A percentile compares a stretch with the other conserved stretches of the same genome.
Conservation (phyloP, 2,797 vertebrate genomes). For the Eidolon dupreanum region DNA sequence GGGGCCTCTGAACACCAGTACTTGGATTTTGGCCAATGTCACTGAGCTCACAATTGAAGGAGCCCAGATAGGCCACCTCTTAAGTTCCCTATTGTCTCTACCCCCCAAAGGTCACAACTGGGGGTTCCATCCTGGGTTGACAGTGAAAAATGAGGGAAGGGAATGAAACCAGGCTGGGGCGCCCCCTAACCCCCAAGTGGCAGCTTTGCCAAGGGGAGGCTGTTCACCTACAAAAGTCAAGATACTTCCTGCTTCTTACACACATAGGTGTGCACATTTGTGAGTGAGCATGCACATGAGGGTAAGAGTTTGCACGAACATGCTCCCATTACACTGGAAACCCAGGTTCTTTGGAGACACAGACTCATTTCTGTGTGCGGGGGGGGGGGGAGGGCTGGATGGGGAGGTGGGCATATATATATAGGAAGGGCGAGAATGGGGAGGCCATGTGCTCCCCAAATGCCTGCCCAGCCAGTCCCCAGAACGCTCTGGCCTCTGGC, state of each 20-base stretch:
- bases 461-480: not conserved
- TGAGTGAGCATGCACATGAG: not conserved
- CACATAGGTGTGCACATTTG: accelerated
- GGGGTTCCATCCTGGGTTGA: not conserved
- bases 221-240: not conserved
- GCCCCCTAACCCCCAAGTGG: not conserved
- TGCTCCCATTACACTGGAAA: not conserved
- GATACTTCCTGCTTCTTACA: not conserved
- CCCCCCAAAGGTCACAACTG: not conserved
- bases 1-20: not conserved
- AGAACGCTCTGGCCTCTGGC: not conserved
- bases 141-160: not conserved
- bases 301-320: not conserved
- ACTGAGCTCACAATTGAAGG: not conserved
- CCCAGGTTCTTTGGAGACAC: not conserved
- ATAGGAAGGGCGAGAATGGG: not conserved
- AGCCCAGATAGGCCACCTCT: not conserved
- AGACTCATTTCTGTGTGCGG: not conserved
- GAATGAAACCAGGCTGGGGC: not conserved
- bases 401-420: not conserved
- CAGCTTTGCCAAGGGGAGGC: not conserved
- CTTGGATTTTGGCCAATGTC: not conserved
- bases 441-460: conserved; percentile 4
- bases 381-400: not conserved
- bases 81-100: not conserved